phyloP scores from a whole-genome alignment of 2,888 invertebrate genomes.

The Malachius bipustulatus region DNA sequence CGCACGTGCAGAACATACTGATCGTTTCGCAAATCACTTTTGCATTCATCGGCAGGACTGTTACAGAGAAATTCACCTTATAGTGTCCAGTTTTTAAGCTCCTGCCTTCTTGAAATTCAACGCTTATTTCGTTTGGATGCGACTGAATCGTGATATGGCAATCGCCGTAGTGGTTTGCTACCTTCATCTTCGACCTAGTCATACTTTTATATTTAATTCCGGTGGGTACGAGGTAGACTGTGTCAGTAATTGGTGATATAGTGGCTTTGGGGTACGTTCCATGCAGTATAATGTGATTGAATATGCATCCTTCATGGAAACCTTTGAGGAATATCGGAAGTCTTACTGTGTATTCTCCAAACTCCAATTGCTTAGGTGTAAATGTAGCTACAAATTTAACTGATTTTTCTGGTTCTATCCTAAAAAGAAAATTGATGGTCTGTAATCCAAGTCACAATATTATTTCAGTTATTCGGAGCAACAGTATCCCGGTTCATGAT shows the following conservation, averaged over 20 bases:
- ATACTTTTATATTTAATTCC: neutral
- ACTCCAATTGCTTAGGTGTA: neutral
- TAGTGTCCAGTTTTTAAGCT: neutral
- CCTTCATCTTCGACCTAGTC: neutral
- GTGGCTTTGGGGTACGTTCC: neutral
- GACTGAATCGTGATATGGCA: neutral
- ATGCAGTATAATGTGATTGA: neutral
- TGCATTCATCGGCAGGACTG: neutral
- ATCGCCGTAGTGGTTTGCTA: neutral
- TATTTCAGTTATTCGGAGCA: too few relatives aligned
- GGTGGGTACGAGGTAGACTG: neutral
- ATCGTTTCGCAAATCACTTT: neutral
- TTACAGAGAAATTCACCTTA: neutral
- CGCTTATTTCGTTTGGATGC: neutral
- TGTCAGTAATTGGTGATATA: neutral
- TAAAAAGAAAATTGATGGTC: too few relatives aligned
- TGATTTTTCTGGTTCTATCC: neutral
- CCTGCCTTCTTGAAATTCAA: conserved; percentile 1
- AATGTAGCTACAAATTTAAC: neutral
- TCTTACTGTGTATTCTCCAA: neutral
- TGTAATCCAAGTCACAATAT: too few relatives aligned
- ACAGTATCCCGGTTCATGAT: too few relatives aligned
- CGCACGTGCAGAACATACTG: neutral
- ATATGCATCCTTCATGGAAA: neutral
- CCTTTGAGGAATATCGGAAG: neutral